Conservation (phyloP, 2,888 invertebrate species). For the Hemistola chrysoprasaria region DNA sequence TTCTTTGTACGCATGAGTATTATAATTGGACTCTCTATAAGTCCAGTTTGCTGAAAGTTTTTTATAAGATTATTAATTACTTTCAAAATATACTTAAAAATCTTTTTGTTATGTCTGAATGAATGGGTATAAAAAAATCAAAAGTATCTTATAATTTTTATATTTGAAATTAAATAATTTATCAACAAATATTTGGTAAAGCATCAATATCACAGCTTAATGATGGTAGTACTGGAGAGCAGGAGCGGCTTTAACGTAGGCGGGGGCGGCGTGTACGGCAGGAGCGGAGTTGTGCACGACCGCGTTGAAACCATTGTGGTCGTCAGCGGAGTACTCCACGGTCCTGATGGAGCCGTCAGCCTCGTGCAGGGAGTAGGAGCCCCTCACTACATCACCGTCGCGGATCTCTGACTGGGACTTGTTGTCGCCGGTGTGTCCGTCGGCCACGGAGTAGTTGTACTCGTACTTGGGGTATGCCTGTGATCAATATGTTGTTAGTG, state of each 20-base stretch:
- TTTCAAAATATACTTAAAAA: not conserved
- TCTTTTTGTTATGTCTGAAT: not conserved
- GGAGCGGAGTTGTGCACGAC: conserved; percentile 61
- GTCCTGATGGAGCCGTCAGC: conserved; percentile 80
- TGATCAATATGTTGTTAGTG: conserved; percentile 5
- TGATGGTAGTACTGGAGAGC: conserved; percentile 58
- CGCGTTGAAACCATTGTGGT: conserved; percentile 75
- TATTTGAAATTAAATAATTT: conserved; percentile 53
- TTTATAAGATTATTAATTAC: not conserved
- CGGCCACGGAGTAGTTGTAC: conserved; percentile 80
- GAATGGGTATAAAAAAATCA: not conserved
- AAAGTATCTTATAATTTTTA: conserved; percentile 12
- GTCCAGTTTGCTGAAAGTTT: not conserved
- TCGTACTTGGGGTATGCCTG: conserved; percentile 74
- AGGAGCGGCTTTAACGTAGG: conserved; percentile 52
- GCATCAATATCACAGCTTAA: conserved; percentile 29
- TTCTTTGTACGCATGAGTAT: conserved; percentile 33
- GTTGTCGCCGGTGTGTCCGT: conserved; percentile 81
- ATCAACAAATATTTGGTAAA: conserved; percentile 33
- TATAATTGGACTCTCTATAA: conserved; percentile 17
- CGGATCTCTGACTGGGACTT: conserved; percentile 78
- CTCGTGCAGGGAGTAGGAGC: conserved; percentile 78
- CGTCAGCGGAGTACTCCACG: conserved; percentile 79
- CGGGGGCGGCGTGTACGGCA: conserved; percentile 51
- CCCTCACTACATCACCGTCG: conserved; percentile 80